phyloP scores from a whole-genome alignment of 2,113 vertebrate genomes.

The Oryzias melastigma region DNA sequence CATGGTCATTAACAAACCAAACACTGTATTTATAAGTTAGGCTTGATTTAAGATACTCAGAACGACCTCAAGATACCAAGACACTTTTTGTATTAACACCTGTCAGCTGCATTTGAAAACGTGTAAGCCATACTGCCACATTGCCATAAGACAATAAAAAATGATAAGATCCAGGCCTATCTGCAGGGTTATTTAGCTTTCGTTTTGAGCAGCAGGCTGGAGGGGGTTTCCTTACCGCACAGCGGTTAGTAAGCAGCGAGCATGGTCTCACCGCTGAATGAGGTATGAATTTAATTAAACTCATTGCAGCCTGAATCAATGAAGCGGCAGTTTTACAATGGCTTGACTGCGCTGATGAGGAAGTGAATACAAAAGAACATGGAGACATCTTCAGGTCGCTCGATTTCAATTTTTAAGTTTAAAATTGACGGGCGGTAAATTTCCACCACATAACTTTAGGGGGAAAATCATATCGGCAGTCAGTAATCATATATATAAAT shows the following conservation, averaged over 20 bases:
- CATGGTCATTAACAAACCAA: background rate
- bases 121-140: no score
- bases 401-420: background rate
- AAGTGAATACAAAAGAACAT: slow-evolving; percentile 14
- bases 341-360: background rate
- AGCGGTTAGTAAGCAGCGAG: no score
- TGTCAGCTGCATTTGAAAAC: background rate
- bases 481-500: background rate
- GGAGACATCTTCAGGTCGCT: slow-evolving; percentile 30
- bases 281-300: no score
- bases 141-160: no score
- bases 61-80: slow-evolving; percentile 34
- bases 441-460: background rate
- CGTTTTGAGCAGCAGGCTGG: no score
- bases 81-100: slow-evolving; percentile 18
- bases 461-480: background rate
- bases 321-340: no score
- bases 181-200: no score
- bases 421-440: background rate
- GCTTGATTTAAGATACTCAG: background rate
- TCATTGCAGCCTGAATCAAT: no score
- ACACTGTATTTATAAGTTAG: background rate
- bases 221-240: no score
- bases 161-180: no score
- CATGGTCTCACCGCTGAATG: no score